These are phyloP conservation scores for Eonycteris spelaea DNA, from an alignment of 2,113 vertebrate genomes.

Conservation along the genomic window DNA sequence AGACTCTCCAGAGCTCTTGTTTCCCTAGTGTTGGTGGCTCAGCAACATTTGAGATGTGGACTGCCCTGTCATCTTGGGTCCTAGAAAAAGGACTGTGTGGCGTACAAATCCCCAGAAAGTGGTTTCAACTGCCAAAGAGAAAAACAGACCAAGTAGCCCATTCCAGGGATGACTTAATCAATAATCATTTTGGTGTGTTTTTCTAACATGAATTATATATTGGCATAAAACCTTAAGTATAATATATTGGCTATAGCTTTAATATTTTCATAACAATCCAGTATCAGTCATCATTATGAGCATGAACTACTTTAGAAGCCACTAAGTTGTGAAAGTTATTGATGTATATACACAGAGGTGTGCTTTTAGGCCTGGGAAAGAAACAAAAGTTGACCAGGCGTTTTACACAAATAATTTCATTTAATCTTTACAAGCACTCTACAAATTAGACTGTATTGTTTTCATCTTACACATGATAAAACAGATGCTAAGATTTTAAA, in stretches of 20 bases:
- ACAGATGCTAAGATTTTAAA: neutral
- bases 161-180: neutral
- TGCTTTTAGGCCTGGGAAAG: neutral
- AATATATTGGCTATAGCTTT: neutral
- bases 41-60: neutral
- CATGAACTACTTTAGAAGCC: neutral
- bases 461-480: neutral
- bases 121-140: neutral
- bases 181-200: neutral
- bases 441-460: neutral
- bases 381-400: neutral
- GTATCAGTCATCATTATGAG: neutral
- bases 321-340: neutral
- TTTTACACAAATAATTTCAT: conserved; percentile 17
- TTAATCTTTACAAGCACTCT: neutral
- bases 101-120: neutral
- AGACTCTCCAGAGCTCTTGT: neutral
- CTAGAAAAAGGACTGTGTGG: neutral
- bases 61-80: neutral
- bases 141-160: neutral
- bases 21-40: neutral
- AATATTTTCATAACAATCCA: neutral
- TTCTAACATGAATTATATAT: conserved; percentile 20
- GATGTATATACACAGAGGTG: neutral
- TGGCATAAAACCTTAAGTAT: neutral